Evolutionary conservation across 2,888 invertebrate genomes (phyloP).

Genomic region (Hypercompe scribonia): DNA sequence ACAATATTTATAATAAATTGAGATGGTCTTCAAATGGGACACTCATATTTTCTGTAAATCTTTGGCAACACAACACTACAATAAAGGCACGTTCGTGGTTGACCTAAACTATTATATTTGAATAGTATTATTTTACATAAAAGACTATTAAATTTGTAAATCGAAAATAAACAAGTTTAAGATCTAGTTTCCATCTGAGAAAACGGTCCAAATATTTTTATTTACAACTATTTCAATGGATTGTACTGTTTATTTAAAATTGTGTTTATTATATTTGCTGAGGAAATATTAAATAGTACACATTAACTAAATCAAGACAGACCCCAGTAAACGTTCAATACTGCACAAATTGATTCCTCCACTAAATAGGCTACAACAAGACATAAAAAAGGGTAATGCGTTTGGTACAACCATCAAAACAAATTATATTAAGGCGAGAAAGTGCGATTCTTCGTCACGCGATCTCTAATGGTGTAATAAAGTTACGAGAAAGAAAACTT

Average conservation of each 20-base stretch:
- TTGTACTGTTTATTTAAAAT: neutral
- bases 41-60: no score
- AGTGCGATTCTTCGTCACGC: conserved; percentile 80
- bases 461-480: conserved; percentile 84
- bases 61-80: neutral
- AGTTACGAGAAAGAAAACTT: conserved; percentile 83
- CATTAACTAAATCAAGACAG: neutral
- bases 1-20: neutral
- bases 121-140: no score
- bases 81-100: neutral
- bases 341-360: conserved; percentile 29
- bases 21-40: neutral
- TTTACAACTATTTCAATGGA: no score
- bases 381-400: conserved; percentile 65
- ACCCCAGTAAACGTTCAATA: conserved; percentile 12
- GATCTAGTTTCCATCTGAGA: no score
- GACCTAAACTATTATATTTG: no score
- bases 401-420: conserved; percentile 71
- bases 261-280: neutral
- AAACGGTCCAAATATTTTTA: no score
- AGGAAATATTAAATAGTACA: neutral
- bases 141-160: no score
- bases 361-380: conserved; percentile 30
- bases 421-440: conserved; percentile 75
- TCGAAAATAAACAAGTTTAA: no score